Percentiles rank a stretch among this genome's conserved stretches.
phyloP scores from a whole-genome alignment of 1,140 invertebrate species.

The Drosophila orena region DNA sequence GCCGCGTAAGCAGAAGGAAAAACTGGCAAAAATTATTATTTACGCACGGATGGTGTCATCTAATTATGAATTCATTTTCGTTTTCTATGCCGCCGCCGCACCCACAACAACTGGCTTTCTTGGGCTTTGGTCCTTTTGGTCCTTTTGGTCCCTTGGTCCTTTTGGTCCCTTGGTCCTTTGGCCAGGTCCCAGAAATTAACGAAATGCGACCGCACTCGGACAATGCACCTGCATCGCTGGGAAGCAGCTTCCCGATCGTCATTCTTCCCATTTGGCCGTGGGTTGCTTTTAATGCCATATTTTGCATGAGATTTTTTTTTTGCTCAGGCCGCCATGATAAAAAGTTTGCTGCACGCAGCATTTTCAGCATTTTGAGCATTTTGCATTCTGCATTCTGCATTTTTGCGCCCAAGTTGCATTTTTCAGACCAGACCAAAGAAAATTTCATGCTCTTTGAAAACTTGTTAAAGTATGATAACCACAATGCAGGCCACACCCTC shows the following conservation, averaged over 20 bases:
- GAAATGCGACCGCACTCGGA: conserved; percentile 70
- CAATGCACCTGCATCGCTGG: conserved; percentile 67
- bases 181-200: conserved; percentile 62
- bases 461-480: conserved; percentile 83
- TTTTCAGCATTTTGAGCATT: conserved; percentile 66
- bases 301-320: conserved; percentile 51
- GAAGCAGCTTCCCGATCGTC: conserved; percentile 18
- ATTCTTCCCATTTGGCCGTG: conserved; percentile 22
- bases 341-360: conserved; percentile 73
- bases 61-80: conserved; percentile 85
- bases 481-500: conserved; percentile 68
- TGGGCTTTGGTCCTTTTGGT: conserved; percentile 28
- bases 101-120: conserved; percentile 50
- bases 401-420: conserved; percentile 50
- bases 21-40: conserved; percentile 80
- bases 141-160: conserved; percentile 2
- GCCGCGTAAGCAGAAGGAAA: conserved; percentile 36
- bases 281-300: conserved; percentile 75
- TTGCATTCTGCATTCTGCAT: conserved; percentile 47
- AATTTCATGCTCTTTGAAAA: conserved; percentile 82
- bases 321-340: conserved; percentile 55
- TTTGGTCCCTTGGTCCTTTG: not conserved
- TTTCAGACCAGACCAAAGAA: conserved; percentile 56
- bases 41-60: conserved; percentile 85
- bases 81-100: conserved; percentile 58